Percentiles rank a stretch among this genome's conserved stretches.
phyloP scores from a whole-genome alignment of 2,113 vertebrate genomes.

The Sakesphorus luctuosus region DNA sequence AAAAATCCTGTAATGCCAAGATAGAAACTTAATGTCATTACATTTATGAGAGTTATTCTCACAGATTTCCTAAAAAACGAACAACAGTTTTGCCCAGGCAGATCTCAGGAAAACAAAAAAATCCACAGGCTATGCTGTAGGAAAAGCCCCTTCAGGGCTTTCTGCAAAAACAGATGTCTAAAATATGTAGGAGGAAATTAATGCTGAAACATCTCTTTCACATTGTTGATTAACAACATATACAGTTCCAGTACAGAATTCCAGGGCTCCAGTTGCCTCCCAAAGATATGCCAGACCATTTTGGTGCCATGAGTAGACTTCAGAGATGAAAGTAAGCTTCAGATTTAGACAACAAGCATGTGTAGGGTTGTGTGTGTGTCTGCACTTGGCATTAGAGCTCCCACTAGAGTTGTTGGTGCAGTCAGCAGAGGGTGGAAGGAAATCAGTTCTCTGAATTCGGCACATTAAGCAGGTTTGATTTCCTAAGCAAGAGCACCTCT shows the following conservation, averaged over 20 bases:
- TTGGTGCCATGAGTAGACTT: neutral
- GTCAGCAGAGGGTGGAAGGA: neutral
- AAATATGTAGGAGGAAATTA: neutral
- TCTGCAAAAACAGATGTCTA: conserved; percentile 13
- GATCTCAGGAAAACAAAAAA: neutral
- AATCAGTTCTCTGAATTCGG: neutral
- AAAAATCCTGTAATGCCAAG: conserved; percentile 67
- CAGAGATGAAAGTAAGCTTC: neutral
- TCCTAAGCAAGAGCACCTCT: neutral
- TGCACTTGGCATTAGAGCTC: neutral
- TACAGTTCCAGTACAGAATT: neutral
- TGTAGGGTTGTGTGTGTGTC: no score
- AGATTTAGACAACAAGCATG: neutral
- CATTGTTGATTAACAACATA: neutral
- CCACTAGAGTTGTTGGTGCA: neutral
- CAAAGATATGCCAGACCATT: neutral
- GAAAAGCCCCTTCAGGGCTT: neutral
- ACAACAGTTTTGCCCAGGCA: neutral
- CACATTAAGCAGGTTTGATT: neutral
- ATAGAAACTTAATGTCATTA: neutral
- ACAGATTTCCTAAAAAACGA: neutral
- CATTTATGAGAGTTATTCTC: neutral
- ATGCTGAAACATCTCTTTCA: neutral
- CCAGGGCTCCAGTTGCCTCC: neutral
- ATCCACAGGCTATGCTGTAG: neutral